Base-by-base conservation (phyloP, 2,888 invertebrate species). In the Eubasilissa splendida region DNA sequence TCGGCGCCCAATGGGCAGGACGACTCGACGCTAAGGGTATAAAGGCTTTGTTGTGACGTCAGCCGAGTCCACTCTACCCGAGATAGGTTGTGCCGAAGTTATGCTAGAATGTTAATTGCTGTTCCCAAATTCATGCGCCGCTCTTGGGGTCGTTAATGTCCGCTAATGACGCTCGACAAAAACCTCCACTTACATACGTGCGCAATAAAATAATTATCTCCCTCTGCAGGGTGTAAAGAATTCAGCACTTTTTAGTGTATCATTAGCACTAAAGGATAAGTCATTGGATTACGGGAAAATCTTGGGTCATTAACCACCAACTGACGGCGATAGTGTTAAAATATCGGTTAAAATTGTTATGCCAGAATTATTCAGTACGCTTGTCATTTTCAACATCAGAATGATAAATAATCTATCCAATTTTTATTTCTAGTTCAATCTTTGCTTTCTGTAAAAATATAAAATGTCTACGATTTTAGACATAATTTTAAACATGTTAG, bases 111-210 rank as follows among this genome's bases (percentile, higher is more conserved):
- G 83, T 83, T 83, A 83, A 83, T 83, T 83, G 83, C 83, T 81
- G 83, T 77, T 81, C 83, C 81, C 80, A 76, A 83, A 83, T 81
- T 83, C 83, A 80, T 81, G 70, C 81, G 80, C 81, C 79, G 68
- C 71, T 59, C 75, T 76, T 77, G 76, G 78, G 80, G 78, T 83
- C 83, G 81, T 83, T 83, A 83, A 79, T 79, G 81, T 63, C 80
- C 83, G 82, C 83, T 83, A 83, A 83, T 83, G 83, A 83, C 77
- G 59, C 77, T 76, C 84, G 80, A 84, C 84, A 84, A 76, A 81
- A 84, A 79, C 76, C 83, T 78, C 68, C 76, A 71, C 82, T 63
- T 77, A 80, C 82, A 80, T 80, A 80, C 79, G 79, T 80, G 82
- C 73, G 79, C 82, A 82, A 82, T 82, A 82, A 82, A 82, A 82